Percentiles rank a stretch among this genome's conserved stretches.
Conservation (phyloP, 2,888 invertebrate species). For the Sympetrum striolatum region DNA sequence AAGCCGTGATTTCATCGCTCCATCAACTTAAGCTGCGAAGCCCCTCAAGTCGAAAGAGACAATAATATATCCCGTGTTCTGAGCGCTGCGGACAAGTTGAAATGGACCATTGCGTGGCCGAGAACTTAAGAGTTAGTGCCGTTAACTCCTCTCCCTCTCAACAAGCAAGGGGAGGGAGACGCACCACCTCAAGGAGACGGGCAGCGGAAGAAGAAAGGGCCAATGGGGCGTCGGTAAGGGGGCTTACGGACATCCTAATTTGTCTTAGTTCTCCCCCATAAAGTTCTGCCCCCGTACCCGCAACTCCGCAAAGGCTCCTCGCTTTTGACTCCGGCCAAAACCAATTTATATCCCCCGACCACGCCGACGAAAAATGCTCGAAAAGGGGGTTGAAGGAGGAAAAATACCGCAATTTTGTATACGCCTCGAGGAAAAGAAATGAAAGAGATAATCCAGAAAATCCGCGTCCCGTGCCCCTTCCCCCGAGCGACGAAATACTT, state of each 20-base stretch:
- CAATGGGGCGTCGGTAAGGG: not conserved
- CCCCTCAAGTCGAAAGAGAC: not conserved
- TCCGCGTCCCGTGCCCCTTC: not conserved
- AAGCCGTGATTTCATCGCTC: not conserved
- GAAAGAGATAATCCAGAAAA: slow-evolving; percentile 35
- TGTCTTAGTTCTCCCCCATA: not conserved
- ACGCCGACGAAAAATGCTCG: not conserved
- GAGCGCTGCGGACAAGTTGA: not conserved
- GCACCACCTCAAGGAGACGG: not conserved
- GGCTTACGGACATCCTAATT: slow-evolving; percentile 29
- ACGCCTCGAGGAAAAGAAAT: not conserved
- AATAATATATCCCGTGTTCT: not conserved
- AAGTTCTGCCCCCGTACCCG: not conserved
- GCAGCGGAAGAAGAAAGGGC: not conserved
- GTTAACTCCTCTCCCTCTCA: not conserved
- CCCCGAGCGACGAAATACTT: not conserved
- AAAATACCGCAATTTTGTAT: not conserved
- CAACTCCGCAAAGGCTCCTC: not conserved
- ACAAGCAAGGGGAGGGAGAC: not conserved
- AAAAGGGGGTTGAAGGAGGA: not conserved
- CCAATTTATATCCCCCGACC: not conserved
- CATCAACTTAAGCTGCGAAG: not conserved
- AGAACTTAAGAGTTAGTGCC: not conserved
- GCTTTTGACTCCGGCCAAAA: slow-evolving; percentile 12
- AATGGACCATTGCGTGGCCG: not conserved